Base-by-base conservation (phyloP, 2,797 vertebrate species). In the Sibirionetta formosa region DNA sequence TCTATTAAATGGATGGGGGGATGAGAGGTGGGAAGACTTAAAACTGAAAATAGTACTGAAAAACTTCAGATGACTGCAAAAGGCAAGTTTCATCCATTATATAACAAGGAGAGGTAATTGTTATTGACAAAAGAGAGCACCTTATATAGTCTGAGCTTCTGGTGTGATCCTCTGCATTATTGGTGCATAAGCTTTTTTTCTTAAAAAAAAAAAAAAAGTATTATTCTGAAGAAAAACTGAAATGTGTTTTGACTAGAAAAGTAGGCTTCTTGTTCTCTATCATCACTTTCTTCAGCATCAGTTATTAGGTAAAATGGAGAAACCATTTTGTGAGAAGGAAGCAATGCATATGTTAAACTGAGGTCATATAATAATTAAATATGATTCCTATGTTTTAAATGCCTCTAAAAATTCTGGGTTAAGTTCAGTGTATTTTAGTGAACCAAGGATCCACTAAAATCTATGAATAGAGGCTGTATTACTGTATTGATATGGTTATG, bases 1-100 rank as follows among this genome's bases (percentile, higher is more conserved):
- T 11, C 78, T 9, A 44, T 40, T 83, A 26, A 42, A 60, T 35
- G n/a, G 26, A 5, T 7, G 3, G 4, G 2, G 5, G 2, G 0
- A 4, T 48, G 3, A 48, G 51, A 42, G 60, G 27, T 31, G 13
- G 17, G 13, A 38, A 54, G 33, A 54, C 31, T 48, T 56, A 40
- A 78, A 9, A 16, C 6, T 76, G 12, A 26, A 57, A 78, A 73
- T 31, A 27, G 12, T 70, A 17, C 19, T 53, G 26, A 57, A 85
- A 77, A 85, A 1, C 0, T 2, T 33, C 38, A 51, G 17, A 17
- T 42, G 11, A 46, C 31, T 75, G 7, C 35, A 60, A 73, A 82
- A 68, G 7, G 9, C 4, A 60, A 63, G 31, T 9, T 27, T 50
- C 0, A 0, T 40, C 8, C 56, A 11, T 42, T 77, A 24, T 72